Conservation (phyloP, 2,888 invertebrate species). For the Alentia gelatinosa region DNA sequence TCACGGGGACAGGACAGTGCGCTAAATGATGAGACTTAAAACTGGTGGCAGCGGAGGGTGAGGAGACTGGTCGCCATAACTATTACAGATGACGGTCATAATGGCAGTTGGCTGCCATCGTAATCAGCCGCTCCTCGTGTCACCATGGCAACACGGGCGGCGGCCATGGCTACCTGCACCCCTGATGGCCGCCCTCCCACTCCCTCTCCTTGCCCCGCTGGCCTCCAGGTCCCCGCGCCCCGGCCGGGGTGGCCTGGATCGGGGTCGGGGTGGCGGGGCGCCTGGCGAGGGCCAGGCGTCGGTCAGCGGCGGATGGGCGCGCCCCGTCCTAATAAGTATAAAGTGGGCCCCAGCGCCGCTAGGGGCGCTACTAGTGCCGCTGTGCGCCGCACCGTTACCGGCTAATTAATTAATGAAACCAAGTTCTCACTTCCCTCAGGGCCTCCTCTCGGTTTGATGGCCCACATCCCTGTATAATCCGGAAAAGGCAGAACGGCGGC, state of each 20-base stretch:
- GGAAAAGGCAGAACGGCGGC: constrained; percentile 36
- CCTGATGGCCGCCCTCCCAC: neutral
- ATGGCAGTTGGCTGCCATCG: neutral
- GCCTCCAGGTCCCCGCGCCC: constrained; percentile 14
- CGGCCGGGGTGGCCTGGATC: constrained; percentile 18
- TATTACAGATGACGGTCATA: constrained; percentile 34
- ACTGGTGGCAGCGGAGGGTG: neutral
- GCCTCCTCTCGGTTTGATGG: constrained; percentile 42
- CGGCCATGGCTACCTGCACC: constrained; percentile 9
- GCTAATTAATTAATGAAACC: constrained; percentile 54
- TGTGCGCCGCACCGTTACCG: constrained; percentile 18
- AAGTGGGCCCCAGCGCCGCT: constrained; percentile 38
- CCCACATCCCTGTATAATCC: constrained; percentile 44
- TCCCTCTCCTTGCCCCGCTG: neutral
- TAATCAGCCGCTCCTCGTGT: constrained; percentile 48
- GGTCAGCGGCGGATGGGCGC: too few species aligned
- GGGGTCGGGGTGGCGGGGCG: neutral
- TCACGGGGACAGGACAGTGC: too few species aligned
- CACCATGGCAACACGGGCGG: constrained; percentile 19
- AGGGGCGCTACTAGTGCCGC: neutral
- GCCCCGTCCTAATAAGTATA: constrained; percentile 29
- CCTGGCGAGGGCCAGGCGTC: neutral
- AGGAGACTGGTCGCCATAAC: neutral
- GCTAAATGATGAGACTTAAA: neutral
- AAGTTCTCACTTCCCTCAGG: constrained; percentile 51